A percentile compares a stretch with the other conserved stretches of the same genome.
These are phyloP conservation scores for Crenichthys baileyi DNA, from an alignment of 2,797 vertebrate species.

Conservation along the genomic window DNA sequence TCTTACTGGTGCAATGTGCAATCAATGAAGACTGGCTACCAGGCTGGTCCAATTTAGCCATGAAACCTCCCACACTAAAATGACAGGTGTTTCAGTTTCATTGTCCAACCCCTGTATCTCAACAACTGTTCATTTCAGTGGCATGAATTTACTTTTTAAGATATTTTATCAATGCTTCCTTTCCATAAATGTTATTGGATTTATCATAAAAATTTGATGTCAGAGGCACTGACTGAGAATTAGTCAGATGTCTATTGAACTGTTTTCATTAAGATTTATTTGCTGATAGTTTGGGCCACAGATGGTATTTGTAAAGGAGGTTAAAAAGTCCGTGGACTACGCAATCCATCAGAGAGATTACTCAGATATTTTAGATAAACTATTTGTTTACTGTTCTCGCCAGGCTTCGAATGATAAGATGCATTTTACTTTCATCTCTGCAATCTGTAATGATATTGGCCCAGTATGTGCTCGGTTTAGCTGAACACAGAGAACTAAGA, in stretches of 20 bases:
- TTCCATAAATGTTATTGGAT: too few species aligned
- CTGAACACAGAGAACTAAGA: constrained; percentile 18
- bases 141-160: too few species aligned
- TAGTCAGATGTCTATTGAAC: constrained; percentile 11
- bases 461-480: constrained; percentile 20
- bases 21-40: too few species aligned
- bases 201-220: too few species aligned
- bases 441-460: constrained; percentile 41
- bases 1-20: too few species aligned
- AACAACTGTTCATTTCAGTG: too few species aligned
- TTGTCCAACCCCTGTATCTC: too few species aligned
- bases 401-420: constrained; percentile 17
- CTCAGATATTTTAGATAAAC: constrained; percentile 7
- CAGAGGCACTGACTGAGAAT: not conserved
- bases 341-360: constrained; percentile 11
- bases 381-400: constrained; percentile 19
- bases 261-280: constrained; percentile 18
- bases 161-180: too few species aligned
- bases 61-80: too few species aligned
- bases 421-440: constrained; percentile 35
- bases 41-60: too few species aligned
- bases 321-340: constrained; percentile 4
- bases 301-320: constrained; percentile 5
- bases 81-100: too few species aligned
- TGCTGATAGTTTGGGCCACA: constrained; percentile 8